phyloP scores from a whole-genome alignment of 2,797 vertebrate species.

The Semotilus atromaculatus region DNA sequence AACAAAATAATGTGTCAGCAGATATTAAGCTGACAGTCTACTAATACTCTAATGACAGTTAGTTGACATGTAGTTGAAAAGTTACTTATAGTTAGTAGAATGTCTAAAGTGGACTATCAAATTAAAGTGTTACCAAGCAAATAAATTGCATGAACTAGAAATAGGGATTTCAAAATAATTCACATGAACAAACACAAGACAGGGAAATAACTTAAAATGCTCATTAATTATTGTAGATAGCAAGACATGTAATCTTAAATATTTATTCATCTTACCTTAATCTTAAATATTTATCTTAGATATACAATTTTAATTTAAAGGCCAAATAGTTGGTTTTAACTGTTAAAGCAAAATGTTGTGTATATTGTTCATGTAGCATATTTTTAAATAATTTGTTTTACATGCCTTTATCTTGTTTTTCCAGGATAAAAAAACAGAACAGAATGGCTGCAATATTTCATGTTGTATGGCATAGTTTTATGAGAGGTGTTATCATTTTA shows the following conservation, averaged over 20 bases:
- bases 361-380: background rate
- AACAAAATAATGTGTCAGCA: too few relatives aligned
- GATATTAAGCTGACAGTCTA: too few relatives aligned
- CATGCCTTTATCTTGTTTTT: background rate
- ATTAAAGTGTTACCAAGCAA: too few relatives aligned
- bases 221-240: background rate
- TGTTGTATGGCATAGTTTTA: background rate
- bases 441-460: background rate
- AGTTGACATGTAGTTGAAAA: too few relatives aligned
- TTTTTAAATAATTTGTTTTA: background rate
- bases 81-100: too few relatives aligned
- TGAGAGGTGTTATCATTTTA: constrained; percentile 21
- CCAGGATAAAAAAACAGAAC: background rate
- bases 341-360: background rate
- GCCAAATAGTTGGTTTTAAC: background rate
- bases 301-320: background rate
- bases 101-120: too few relatives aligned
- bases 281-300: background rate
- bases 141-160: background rate
- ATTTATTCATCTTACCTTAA: background rate
- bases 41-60: too few relatives aligned
- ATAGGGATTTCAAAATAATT: background rate
- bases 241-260: background rate
- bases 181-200: background rate
- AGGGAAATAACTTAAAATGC: background rate